A percentile compares a stretch with the other conserved stretches of the same genome.
Conservation (phyloP, 1,140 invertebrate genomes). For the Calycopis cecrops region DNA sequence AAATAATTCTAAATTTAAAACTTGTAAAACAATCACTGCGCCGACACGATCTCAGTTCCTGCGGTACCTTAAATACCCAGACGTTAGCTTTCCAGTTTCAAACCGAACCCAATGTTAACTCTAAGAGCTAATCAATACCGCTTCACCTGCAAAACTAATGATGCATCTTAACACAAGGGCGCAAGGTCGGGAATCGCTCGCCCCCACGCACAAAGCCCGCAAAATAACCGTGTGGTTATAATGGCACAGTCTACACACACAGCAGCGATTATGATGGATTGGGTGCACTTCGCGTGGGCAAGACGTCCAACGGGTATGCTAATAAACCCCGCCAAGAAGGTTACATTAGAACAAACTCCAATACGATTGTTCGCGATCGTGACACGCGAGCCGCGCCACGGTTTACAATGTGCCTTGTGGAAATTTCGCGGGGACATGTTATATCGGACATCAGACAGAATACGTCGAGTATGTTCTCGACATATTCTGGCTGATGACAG, state of each 20-base stretch:
- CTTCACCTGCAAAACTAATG: slow-evolving; percentile 22
- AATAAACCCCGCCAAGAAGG: slow-evolving; percentile 43
- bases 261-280: slow-evolving; percentile 61
- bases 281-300: slow-evolving; percentile 49
- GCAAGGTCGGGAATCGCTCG: slow-evolving; percentile 29
- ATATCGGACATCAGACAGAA: no score
- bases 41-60: no score
- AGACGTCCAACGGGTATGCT: slow-evolving; percentile 57
- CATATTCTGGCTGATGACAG: no score
- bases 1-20: no score
- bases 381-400: slow-evolving; percentile 31
- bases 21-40: no score
- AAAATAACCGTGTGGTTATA: slow-evolving; percentile 36
- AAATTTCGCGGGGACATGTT: background rate
- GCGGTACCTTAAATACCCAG: no score
- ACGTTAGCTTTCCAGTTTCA: slow-evolving; percentile 35
- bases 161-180: slow-evolving; percentile 22
- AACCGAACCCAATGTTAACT: slow-evolving; percentile 25
- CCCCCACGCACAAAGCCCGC: slow-evolving; percentile 13
- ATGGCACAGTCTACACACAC: slow-evolving; percentile 50
- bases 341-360: slow-evolving; percentile 41
- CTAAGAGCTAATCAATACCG: slow-evolving; percentile 15
- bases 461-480: no score
- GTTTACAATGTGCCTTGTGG: background rate
- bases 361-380: slow-evolving; percentile 46